Evolutionary conservation across 2,888 invertebrate species (phyloP), one percentile per base, ranked within the genome.

Genomic region (Liposcelis brunnea): DNA sequence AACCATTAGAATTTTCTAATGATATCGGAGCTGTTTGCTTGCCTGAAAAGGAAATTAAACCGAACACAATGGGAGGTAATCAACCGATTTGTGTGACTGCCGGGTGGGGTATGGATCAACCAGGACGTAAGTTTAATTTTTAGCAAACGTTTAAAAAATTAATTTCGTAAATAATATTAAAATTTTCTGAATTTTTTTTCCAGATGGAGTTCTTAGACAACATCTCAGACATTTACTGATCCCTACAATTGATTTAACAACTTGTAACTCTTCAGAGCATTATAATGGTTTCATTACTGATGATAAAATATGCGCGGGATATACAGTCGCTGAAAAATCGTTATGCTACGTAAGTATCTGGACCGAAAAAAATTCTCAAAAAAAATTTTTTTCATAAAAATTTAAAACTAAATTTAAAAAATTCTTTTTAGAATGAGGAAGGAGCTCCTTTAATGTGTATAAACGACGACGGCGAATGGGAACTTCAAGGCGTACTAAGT

Each of bases 391-490:
- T 43, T 11, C 10, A 16, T 35, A 36, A 36, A 46, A n/a, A 10
- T 36, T 16, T 11, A 19, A 47, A 35, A 26, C 15, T 19, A 19
- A 37, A 21, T 45, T 2, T 7, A 1, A 31, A 14, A 21, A 3
- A n/a, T 42, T n/a, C 31, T 44, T 62, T 64, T 43, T 54, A 77
- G 76, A 73, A 74, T 53, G 74, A 75, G 52, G 73, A 74, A 59
- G 76, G 76, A n/a, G 72, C 75, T 15, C 75, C 76, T 8, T 54
- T 77, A 46, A 72, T 75, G 69, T 77, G 77, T 53, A 63, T 68
- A 53, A 68, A 64, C 37, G 68, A 69, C 47, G 61, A 61, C 2
- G 65, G 65, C 31, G 61, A 63, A 43, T 75, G 75, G 75, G 71
- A 72, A 55, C 61, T 76, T 40, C 71, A 72, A 50, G 76, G 75